Evolutionary conservation across 2,113 vertebrate genomes (phyloP).

Genomic region (Pongo pygmaeus): DNA sequence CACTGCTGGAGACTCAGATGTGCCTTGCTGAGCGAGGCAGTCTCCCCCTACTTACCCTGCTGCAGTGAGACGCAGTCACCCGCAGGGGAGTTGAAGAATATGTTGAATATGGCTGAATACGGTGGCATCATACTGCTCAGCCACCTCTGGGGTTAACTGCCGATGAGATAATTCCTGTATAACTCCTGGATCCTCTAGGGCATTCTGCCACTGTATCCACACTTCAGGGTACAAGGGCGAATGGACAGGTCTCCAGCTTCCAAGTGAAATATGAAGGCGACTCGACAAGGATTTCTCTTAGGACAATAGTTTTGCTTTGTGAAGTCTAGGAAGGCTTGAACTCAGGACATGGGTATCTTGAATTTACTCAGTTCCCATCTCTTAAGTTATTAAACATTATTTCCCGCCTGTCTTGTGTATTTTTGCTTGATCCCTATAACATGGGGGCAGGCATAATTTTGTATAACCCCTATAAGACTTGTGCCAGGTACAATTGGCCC

Average conservation of each 20-base stretch:
- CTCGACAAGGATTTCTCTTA: background rate
- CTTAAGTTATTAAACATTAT: background rate
- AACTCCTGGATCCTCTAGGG: background rate
- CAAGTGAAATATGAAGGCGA: background rate
- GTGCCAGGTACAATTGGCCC: background rate
- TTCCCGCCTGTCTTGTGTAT: background rate
- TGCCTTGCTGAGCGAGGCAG: background rate
- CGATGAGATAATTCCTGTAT: background rate
- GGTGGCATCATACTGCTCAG: background rate
- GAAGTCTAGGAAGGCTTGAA: background rate
- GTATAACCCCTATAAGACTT: background rate
- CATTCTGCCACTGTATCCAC: background rate
- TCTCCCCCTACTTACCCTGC: background rate
- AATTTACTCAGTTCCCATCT: background rate
- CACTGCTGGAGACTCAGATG: background rate
- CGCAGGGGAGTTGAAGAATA: accelerated
- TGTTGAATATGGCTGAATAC: background rate
- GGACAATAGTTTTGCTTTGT: background rate
- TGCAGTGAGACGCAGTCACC: background rate
- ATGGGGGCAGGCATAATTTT: background rate
- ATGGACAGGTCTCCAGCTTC: background rate
- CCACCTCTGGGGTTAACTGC: background rate
- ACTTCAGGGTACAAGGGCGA: background rate
- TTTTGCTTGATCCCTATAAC: background rate
- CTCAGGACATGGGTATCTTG: background rate